A percentile compares a stretch with the other conserved stretches of the same genome.
These are phyloP conservation scores for Zygothrica quintamaculata DNA, from an alignment of 2,888 invertebrate species.

Conservation along the genomic window DNA sequence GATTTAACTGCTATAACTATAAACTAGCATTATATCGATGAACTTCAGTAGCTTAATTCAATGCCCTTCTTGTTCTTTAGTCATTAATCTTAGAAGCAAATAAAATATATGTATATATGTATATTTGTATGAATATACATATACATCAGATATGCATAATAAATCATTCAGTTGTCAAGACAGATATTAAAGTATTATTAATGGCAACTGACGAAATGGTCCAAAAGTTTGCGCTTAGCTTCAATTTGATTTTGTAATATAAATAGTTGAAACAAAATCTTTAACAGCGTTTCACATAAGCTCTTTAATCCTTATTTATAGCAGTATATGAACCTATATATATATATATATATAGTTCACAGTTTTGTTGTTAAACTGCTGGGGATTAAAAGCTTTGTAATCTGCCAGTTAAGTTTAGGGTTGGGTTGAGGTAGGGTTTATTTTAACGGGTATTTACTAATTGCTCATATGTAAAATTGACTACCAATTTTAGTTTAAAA, in stretches of 20 bases:
- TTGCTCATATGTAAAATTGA: constrained; percentile 35
- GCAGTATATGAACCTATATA: constrained; percentile 3
- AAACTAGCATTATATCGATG: not conserved
- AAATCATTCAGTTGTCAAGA: constrained; percentile 48
- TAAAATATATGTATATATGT: not conserved
- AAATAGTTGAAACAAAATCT: constrained; percentile 11
- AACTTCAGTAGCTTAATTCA: no score
- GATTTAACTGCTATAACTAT: constrained; percentile 1
- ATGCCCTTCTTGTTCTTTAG: not conserved
- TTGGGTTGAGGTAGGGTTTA: constrained; percentile 5
- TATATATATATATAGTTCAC: constrained; percentile 18
- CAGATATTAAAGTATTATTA: constrained; percentile 37
- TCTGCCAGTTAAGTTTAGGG: constrained; percentile 39
- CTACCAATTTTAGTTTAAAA: no score
- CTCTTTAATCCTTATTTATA: constrained; percentile 9
- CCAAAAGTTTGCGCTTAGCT: constrained; percentile 2
- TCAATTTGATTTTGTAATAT: constrained; percentile 5
- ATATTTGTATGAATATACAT: not conserved
- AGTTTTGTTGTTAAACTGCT: constrained; percentile 17
- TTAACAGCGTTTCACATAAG: not conserved
- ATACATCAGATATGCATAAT: constrained; percentile 30
- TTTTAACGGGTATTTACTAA: constrained; percentile 43
- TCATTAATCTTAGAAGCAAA: constrained; percentile 17
- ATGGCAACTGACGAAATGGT: constrained; percentile 25
- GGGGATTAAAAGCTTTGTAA: constrained; percentile 26